phyloP scores from a whole-genome alignment of 2,113 vertebrate genomes.

The Centropristis striata region DNA sequence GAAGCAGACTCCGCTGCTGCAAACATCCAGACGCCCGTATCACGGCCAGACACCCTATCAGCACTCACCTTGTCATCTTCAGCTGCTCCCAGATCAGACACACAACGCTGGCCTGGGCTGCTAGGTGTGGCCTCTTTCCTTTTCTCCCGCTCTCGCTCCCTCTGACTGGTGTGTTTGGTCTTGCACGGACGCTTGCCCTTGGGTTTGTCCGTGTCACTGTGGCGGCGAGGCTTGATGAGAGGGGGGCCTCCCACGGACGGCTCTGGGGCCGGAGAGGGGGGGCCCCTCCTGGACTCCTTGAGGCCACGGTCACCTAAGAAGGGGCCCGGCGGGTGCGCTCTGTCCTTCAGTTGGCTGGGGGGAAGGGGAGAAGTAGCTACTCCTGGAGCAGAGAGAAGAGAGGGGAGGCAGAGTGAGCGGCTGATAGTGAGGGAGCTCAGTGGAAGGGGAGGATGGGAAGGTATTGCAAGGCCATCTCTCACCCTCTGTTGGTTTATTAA shows the following conservation, averaged over 20 bases:
- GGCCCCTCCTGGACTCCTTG: conserved; percentile 82
- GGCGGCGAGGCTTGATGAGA: conserved; percentile 90
- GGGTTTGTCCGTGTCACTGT: conserved; percentile 95
- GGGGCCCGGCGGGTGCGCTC: conserved; percentile 69
- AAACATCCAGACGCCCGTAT: conserved; percentile 58
- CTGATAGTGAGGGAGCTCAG: conserved; percentile 41
- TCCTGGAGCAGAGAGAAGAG: conserved; percentile 77
- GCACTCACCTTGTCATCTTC: conserved; percentile 79
- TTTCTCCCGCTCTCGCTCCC: conserved; percentile 90
- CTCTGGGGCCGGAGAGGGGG: conserved; percentile 74
- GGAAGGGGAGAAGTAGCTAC: conserved; percentile 86
- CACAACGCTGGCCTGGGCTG: conserved; percentile 55
- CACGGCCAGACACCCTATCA: conserved; percentile 32
- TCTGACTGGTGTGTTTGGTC: conserved; percentile 96
- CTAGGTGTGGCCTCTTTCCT: conserved; percentile 68
- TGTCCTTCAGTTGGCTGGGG: conserved; percentile 80
- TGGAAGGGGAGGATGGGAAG: conserved; percentile 71
- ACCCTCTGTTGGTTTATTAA: conserved; percentile 83
- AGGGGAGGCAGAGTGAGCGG: conserved; percentile 42
- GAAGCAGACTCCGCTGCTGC: conserved; percentile 55
- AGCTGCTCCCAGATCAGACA: conserved; percentile 62
- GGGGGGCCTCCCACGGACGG: conserved; percentile 82
- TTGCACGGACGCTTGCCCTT: conserved; percentile 99
- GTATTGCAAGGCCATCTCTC: conserved; percentile 82
- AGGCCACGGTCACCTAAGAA: conserved; percentile 80